Percentiles rank a stretch among this genome's conserved stretches.
Evolutionary conservation across 2,797 vertebrate species (phyloP).

Genomic region (Sebastes vulpes): DNA sequence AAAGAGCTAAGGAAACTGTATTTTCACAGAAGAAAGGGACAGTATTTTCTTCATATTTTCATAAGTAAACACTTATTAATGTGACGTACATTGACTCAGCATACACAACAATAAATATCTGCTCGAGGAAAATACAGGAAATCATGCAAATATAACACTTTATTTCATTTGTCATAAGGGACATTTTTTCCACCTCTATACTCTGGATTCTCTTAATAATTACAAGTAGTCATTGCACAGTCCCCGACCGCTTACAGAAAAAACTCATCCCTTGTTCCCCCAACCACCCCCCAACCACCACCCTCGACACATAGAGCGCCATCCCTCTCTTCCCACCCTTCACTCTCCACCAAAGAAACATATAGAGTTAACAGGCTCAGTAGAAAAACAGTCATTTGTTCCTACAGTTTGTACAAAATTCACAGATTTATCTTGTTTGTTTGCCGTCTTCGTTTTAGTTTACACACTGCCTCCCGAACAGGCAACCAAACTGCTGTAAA

Average conservation of each 20-base stretch:
- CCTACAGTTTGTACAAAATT: slow-evolving; percentile 88
- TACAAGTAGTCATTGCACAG: slow-evolving; percentile 86
- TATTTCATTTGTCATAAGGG: slow-evolving; percentile 81
- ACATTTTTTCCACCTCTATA: slow-evolving; percentile 78
- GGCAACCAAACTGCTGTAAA: slow-evolving; percentile 80
- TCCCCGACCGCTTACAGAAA: slow-evolving; percentile 78
- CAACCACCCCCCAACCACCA: background rate
- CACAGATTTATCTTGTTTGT: slow-evolving; percentile 81
- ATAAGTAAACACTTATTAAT: slow-evolving; percentile 71
- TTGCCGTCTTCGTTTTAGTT: slow-evolving; percentile 49
- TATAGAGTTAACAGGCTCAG: slow-evolving; percentile 82
- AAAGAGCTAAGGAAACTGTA: slow-evolving; percentile 64
- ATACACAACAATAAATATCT: slow-evolving; percentile 83
- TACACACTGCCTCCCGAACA: slow-evolving; percentile 42
- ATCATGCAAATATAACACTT: slow-evolving; percentile 92
- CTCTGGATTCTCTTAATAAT: slow-evolving; percentile 78
- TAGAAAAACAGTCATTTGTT: slow-evolving; percentile 86
- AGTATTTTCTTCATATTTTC: slow-evolving; percentile 56
- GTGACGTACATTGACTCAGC: slow-evolving; percentile 79
- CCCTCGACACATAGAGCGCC: background rate
- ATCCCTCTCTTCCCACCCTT: background rate
- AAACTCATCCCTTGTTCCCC: slow-evolving; percentile 7
- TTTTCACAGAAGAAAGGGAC: slow-evolving; percentile 75
- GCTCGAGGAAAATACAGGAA: slow-evolving; percentile 87
- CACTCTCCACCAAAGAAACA: slow-evolving; percentile 69